Percentiles rank a stretch among this genome's conserved stretches.
Conservation (phyloP, 1,140 invertebrate species). For the Drosophila pseudoananassae region DNA sequence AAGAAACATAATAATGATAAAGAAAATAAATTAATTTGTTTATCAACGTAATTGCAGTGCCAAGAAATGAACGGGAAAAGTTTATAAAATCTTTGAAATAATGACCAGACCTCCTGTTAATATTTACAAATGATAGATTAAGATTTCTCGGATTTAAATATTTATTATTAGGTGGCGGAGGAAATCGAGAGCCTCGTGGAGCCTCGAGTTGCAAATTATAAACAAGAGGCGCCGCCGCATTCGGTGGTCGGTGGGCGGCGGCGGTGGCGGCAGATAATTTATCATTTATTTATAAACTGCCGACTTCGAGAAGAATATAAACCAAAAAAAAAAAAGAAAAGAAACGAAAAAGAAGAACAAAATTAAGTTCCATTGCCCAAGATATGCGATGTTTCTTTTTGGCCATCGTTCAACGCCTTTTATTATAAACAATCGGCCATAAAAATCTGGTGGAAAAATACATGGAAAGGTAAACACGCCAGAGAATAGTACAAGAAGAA, state of each 20-base stretch:
- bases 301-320: conserved; percentile 8
- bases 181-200: conserved; percentile 4
- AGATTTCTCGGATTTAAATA: conserved; percentile 12
- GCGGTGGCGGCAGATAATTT: conserved; percentile 58
- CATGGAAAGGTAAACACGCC: conserved; percentile 45
- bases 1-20: conserved; percentile 28
- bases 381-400: conserved; percentile 47
- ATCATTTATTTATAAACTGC: conserved; percentile 76
- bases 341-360: conserved; percentile 19
- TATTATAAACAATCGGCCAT: conserved; percentile 67
- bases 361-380: conserved; percentile 70
- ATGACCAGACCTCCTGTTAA: background rate
- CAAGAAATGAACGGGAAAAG: no score
- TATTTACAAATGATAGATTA: conserved; percentile 1
- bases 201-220: conserved; percentile 26
- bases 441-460: conserved; percentile 50
- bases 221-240: conserved; percentile 29
- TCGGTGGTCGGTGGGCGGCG: conserved; percentile 6
- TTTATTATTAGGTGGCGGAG: conserved; percentile 20
- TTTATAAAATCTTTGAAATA: no score
- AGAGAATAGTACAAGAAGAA: conserved; percentile 12
- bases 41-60: no score
- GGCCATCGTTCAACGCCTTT: conserved; percentile 58
- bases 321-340: conserved; percentile 12
- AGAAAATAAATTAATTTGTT: background rate